phyloP scores from a whole-genome alignment of 2,113 vertebrate genomes.

The Nicator chloris region DNA sequence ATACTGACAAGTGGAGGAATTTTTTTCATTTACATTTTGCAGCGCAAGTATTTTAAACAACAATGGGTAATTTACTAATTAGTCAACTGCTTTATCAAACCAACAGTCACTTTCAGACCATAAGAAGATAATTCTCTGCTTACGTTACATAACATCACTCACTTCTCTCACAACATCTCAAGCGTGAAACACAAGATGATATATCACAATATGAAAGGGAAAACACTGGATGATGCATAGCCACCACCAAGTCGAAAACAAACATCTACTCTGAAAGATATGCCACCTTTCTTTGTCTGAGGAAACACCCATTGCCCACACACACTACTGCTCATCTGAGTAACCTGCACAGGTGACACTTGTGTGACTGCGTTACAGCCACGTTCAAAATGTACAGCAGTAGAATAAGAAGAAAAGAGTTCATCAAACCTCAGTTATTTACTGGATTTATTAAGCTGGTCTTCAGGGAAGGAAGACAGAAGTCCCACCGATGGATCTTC shows the following conservation, averaged over 20 bases:
- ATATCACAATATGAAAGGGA: conserved; percentile 15
- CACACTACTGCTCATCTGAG: neutral
- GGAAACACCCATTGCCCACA: neutral
- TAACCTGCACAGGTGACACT: neutral
- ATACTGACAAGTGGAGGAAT: conserved; percentile 78
- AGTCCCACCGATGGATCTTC: neutral
- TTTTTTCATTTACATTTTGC: conserved; percentile 82
- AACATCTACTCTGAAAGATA: neutral
- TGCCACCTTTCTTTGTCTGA: neutral
- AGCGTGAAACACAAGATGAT: conserved; percentile 23
- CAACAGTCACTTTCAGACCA: conserved; percentile 59
- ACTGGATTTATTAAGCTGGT: neutral
- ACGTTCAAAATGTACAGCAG: neutral
- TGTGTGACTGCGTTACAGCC: fast-evolving
- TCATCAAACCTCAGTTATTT: neutral
- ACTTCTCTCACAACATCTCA: conserved; percentile 29
- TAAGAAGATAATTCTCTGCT: conserved; percentile 34
- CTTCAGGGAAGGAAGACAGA: neutral
- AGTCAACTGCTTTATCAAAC: conserved; percentile 68
- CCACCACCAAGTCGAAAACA: neutral
- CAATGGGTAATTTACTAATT: conserved; percentile 78
- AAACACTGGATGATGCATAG: conserved; percentile 31
- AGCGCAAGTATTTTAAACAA: conserved; percentile 80
- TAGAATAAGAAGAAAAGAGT: neutral
- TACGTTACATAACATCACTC: conserved; percentile 62